Conservation (phyloP, 2,888 invertebrate genomes). For the Lordiphosa andalusiaca region DNA sequence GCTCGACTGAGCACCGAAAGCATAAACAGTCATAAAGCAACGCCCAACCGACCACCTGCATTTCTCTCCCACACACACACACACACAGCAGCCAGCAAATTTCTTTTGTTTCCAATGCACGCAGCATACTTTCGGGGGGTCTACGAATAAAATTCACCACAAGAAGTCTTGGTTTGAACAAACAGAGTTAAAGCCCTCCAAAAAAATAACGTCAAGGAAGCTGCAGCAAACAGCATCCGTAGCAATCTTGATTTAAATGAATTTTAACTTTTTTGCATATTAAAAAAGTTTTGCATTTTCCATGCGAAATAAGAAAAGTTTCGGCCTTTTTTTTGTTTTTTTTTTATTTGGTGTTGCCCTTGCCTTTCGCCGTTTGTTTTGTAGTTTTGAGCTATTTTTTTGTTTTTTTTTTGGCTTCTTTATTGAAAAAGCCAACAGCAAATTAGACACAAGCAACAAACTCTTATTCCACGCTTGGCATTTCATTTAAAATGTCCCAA, state of each 20-base stretch:
- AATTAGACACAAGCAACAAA: conserved; percentile 22
- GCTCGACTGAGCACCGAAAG: conserved; percentile 37
- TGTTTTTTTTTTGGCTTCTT: conserved; percentile 2
- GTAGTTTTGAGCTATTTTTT: conserved; percentile 23
- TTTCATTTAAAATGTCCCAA: neutral
- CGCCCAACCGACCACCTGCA: conserved; percentile 25
- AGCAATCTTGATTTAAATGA: conserved; percentile 70
- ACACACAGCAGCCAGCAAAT: too few species aligned
- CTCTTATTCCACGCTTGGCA: conserved; percentile 1
- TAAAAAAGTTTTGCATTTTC: conserved; percentile 71
- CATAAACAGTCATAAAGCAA: conserved; percentile 18
- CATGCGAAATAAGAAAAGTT: conserved; percentile 72
- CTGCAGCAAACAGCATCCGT: conserved; percentile 29
- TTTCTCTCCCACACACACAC: neutral
- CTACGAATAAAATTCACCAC: conserved; percentile 30
- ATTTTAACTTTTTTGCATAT: conserved; percentile 71
- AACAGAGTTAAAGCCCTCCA: conserved; percentile 48
- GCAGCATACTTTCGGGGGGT: conserved; percentile 22
- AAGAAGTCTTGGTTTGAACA: conserved; percentile 11
- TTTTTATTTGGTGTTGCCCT: neutral
- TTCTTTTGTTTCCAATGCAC: conserved; percentile 17
- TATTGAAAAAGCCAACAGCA: conserved; percentile 11
- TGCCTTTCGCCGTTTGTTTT: conserved; percentile 30
- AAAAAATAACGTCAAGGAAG: conserved; percentile 26
- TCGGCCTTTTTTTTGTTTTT: conserved; percentile 39